Evolutionary conservation across 1,140 invertebrate genomes (phyloP).

Genomic region (Belonocnema kinseyi): DNA sequence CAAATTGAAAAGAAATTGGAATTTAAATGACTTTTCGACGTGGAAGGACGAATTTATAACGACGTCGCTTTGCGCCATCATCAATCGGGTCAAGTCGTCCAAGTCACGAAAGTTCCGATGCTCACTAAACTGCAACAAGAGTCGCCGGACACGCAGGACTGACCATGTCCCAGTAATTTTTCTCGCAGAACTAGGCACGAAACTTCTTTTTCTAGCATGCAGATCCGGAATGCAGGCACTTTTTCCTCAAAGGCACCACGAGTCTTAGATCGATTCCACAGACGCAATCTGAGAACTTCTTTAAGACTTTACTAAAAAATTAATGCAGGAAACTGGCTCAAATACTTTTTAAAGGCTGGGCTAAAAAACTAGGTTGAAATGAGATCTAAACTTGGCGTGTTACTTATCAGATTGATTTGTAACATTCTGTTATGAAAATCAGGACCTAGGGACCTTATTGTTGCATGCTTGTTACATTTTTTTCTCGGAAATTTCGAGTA

Average conservation of each 20-base stretch:
- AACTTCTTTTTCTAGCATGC: constrained; percentile 46
- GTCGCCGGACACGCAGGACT: constrained; percentile 49
- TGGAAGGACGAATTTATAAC: constrained; percentile 30
- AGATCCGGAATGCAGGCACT: constrained; percentile 26
- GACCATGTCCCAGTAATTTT: constrained; percentile 53
- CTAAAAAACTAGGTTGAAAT: neutral
- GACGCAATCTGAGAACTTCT: neutral
- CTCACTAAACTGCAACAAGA: constrained; percentile 35
- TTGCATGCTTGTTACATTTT: too few species aligned
- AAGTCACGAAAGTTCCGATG: constrained; percentile 43
- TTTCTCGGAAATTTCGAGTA: too few species aligned
- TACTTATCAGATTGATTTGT: too few species aligned
- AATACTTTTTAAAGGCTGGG: neutral
- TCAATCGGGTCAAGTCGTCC: constrained; percentile 31
- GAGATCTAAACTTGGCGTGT: too few species aligned
- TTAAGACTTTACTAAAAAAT: neutral
- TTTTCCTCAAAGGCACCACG: constrained; percentile 28
- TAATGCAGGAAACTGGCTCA: neutral
- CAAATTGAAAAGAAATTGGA: neutral
- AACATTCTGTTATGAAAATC: too few species aligned
- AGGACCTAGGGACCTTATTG: too few species aligned
- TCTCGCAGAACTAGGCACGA: constrained; percentile 49
- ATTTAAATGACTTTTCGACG: neutral
- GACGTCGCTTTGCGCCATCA: constrained; percentile 20
- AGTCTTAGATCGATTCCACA: constrained; percentile 34